Evolutionary conservation across 2,888 invertebrate genomes (phyloP).

Genomic region (Tenthredo scrophulariae): DNA sequence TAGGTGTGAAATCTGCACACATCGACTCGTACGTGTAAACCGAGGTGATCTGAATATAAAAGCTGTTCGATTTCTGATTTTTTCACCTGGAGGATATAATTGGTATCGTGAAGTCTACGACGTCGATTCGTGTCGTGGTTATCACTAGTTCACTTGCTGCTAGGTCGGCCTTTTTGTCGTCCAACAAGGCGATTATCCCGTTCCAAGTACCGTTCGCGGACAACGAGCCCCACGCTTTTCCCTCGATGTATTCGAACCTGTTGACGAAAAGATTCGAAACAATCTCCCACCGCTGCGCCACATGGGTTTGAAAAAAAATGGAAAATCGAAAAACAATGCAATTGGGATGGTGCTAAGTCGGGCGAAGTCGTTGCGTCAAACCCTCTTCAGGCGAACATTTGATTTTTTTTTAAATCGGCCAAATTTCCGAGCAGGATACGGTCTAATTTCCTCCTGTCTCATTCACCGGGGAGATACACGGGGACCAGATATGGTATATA

Average conservation of each 20-base stretch:
- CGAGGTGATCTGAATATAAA: background rate
- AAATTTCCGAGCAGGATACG: background rate
- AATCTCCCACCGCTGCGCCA: background rate
- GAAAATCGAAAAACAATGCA: background rate
- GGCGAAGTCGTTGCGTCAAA: background rate
- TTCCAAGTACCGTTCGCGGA: slow-evolving; percentile 71
- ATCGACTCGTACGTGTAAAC: background rate
- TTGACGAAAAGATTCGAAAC: slow-evolving; percentile 35
- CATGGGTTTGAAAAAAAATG: background rate
- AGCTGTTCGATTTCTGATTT: background rate
- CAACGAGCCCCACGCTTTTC: slow-evolving; percentile 66
- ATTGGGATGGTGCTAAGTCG: background rate
- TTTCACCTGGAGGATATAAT: slow-evolving; percentile 58
- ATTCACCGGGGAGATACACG: background rate
- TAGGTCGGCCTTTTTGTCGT: slow-evolving; percentile 67
- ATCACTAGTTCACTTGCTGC: slow-evolving; percentile 73
- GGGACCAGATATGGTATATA: background rate
- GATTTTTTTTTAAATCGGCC: background rate
- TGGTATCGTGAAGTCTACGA: slow-evolving; percentile 72
- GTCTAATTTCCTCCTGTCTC: background rate
- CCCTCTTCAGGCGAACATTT: background rate
- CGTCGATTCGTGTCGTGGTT: slow-evolving; percentile 70
- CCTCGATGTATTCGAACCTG: slow-evolving; percentile 59
- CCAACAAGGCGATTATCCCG: slow-evolving; percentile 69
- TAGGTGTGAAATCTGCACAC: slow-evolving; percentile 68